Evolutionary conservation across 2,888 invertebrate genomes (phyloP), one percentile per base, ranked within the genome.

Genomic region (Andrena bicolor): DNA sequence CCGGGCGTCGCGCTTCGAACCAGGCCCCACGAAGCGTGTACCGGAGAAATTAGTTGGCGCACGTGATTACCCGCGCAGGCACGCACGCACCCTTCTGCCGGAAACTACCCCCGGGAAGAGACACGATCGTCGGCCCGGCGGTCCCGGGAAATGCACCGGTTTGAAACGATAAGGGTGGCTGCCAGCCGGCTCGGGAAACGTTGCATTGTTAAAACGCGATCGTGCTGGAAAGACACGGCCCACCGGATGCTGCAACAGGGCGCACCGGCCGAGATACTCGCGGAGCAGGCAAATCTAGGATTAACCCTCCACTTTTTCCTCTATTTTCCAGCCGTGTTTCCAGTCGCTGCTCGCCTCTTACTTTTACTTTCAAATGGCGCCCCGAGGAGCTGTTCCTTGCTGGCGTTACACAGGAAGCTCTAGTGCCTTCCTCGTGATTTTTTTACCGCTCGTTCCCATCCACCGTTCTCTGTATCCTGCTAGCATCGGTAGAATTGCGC

Each of bases 21-120:
- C 13, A 28, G 66, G 68, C 56, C 53, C 41, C 69, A 35, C 76
- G 63, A 30, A 76, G 76, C 90, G 85, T 88, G 88, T 83, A 82
- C 80, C 83, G 69, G 82, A 88, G 89, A 91, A 91, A 92, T 91
- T 89, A 91, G 91, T 87, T 87, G 73, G 84, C 82, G 90, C 89
- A 88, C 91, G 91, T 91, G 91, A 91, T 91, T 89, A 85, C 81
- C 84, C 82, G 77, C 61, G 82, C 77, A 85, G 88, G 88, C 89
- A 91, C 89, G 88, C 89, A 91, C 88, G 91, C 91, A 91, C 88
- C 75, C 70, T 41, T 32, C 78, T 63, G 63, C 28, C 72, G 77
- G 82, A 70, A 77, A 71, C 77, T 58, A 69, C 69, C 60, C 35
- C 8, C 28, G 32, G 32, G 56, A 70, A 68, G 74, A 65, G 79